Evolutionary conservation across 2,888 invertebrate species (phyloP).

Genomic region (Melanotus villosus): DNA sequence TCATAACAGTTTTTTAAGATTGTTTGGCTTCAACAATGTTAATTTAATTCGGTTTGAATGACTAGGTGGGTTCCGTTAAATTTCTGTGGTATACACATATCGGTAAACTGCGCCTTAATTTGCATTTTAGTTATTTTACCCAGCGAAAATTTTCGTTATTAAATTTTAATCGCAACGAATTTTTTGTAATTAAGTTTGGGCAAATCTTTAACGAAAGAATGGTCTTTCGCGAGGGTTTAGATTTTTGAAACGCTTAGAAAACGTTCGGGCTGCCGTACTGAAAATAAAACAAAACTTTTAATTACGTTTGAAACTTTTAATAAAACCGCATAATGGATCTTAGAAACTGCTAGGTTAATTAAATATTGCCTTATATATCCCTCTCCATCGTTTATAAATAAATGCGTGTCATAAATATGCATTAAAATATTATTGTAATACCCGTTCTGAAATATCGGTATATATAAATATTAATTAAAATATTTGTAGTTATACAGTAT

Average conservation of each 20-base stretch:
- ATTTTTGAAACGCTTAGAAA: slow-evolving; percentile 12
- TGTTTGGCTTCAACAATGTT: slow-evolving; percentile 16
- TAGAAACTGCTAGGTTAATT: slow-evolving; percentile 33
- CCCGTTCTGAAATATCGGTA: slow-evolving; percentile 20
- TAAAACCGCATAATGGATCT: slow-evolving; percentile 36
- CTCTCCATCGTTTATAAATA: slow-evolving; percentile 31
- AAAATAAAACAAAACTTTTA: slow-evolving; percentile 40
- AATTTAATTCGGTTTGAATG: slow-evolving; percentile 19
- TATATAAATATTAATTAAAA: slow-evolving; percentile 14
- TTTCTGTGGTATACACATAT: slow-evolving; percentile 4
- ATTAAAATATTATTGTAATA: slow-evolving; percentile 29
- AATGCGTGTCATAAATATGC: slow-evolving; percentile 35
- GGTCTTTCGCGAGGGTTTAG: neutral
- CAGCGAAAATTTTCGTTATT: neutral
- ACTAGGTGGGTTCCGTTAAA: slow-evolving; percentile 1
- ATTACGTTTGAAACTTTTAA: slow-evolving; percentile 38
- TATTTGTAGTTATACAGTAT: slow-evolving; percentile 2
- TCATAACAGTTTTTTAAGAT: slow-evolving; percentile 4
- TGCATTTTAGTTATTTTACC: no score
- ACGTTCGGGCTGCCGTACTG: neutral
- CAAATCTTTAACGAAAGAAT: neutral
- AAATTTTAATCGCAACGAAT: neutral
- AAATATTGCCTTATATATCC: slow-evolving; percentile 31
- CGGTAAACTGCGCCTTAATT: no score
- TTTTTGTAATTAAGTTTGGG: neutral